Base-by-base conservation (phyloP, 2,113 vertebrate species). In the Felis chaus region DNA sequence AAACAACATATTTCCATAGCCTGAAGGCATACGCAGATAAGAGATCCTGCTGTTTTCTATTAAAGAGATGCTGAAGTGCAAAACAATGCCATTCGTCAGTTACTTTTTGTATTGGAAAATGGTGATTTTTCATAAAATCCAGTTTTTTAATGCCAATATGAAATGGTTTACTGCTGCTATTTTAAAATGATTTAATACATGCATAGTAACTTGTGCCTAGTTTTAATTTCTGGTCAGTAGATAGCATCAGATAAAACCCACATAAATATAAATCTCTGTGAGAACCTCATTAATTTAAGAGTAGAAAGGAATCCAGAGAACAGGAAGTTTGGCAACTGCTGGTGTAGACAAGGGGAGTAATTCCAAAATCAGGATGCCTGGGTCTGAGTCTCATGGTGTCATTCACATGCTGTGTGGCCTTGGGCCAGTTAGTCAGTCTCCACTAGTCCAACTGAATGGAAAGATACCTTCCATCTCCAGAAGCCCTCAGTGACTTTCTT, bases 41-140 rank as follows among this genome's bases (percentile, higher is more conserved):
- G 63, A 55, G 15, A 66, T 2, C 57, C 13, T 36, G 3, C 31
- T 25, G 27, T 41, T n/a, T 55, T 90, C 80, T 31, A 4, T 15
- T 36, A 80, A 91, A 79, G n/a, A 31, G 27, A 68, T 81, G 86
- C 31, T 15, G 3, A 91, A 36, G 88, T 29, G 9, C 73, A 73
- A 25, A 93, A 91, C 11, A 45, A 8, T 11, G 15, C 5, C 0
- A 7, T 12, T 69, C 50, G 79, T 61, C 2, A 4, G 4, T 86
- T 83, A 41, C 48, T 73, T 88, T 90, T 36, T 76, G 14, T 82
- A 73, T 86, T 45, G 31, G 66, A 55, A 94, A 95, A 63, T 16
- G 31, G 27, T 78, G 87, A 16, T 48, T 91, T 74, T 81, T 33
- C 19, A 61, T 93, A 74, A 84, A 79, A 71, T 80, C 41, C n/a